Conservation (phyloP, 1,140 invertebrate genomes). For the Amphibalanus amphitrite region DNA sequence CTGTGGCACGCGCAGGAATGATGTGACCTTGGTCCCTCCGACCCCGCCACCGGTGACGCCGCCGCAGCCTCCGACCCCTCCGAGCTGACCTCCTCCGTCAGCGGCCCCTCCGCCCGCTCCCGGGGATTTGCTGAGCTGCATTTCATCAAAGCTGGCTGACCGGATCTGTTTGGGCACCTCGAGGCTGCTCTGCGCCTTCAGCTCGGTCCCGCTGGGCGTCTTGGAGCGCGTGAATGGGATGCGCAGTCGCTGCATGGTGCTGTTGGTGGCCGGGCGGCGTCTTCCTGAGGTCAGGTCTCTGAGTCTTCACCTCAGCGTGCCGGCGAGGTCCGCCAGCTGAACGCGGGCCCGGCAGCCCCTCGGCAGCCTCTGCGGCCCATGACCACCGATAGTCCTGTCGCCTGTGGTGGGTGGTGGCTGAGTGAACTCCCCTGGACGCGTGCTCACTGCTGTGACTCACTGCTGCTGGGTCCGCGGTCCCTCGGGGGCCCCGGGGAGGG, state of each 20-base stretch:
- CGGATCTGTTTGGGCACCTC: slow-evolving; percentile 71
- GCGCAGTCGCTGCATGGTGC: slow-evolving; percentile 52
- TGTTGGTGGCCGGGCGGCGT: no score
- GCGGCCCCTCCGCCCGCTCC: no score
- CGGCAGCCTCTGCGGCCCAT: no score
- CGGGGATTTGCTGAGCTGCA: no score
- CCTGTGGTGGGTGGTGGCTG: not conserved
- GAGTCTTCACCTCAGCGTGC: not conserved
- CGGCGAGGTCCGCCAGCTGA: slow-evolving; percentile 6
- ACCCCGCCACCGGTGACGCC: no score
- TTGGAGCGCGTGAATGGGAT: slow-evolving; percentile 68
- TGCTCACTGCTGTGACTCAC: no score
- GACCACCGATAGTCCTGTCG: no score
- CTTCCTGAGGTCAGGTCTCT: not conserved
- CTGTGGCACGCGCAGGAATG: slow-evolving; percentile 19
- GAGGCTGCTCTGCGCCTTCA: slow-evolving; percentile 73
- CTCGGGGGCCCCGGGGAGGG: no score
- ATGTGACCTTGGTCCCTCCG: not conserved
- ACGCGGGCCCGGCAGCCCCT: slow-evolving; percentile 1
- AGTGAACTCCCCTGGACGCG: not conserved
- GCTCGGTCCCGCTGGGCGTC: slow-evolving; percentile 66
- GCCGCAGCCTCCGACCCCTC: no score
- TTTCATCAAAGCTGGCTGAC: slow-evolving; percentile 72
- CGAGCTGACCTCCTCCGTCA: no score
- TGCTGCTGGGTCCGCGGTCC: no score